Conservation (phyloP, 2,113 vertebrate species). For the Halichoerus grypus region DNA sequence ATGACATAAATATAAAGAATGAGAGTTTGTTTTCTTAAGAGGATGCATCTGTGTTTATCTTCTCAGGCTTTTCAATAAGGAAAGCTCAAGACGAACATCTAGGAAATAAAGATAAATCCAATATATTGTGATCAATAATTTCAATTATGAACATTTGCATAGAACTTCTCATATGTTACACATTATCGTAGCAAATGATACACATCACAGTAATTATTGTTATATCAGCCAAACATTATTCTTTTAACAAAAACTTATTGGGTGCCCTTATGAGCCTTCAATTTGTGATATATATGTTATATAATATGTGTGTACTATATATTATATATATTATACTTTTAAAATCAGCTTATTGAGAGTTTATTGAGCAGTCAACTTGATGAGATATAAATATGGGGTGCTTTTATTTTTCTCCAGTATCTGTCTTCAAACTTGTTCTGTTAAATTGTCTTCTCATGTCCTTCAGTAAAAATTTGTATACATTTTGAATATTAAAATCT, state of each 20-base stretch:
- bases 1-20: conserved; percentile 72
- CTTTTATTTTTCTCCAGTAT: background rate
- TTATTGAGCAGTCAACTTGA: background rate
- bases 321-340: background rate
- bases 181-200: background rate
- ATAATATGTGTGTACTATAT: background rate
- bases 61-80: conserved; percentile 23
- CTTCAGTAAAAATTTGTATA: background rate
- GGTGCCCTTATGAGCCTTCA: background rate
- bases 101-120: conserved; percentile 59
- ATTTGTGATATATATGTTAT: background rate
- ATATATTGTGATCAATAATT: conserved; percentile 26
- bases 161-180: background rate
- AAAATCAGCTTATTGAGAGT: conserved; percentile 20
- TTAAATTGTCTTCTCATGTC: background rate
- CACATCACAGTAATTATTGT: background rate
- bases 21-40: conserved; percentile 54
- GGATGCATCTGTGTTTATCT: background rate
- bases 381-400: background rate
- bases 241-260: conserved; percentile 38
- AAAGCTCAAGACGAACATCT: background rate
- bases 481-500: conserved; percentile 9
- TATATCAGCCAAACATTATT: background rate
- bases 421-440: background rate
- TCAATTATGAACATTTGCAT: conserved; percentile 38